phyloP scores from a whole-genome alignment of 2,888 invertebrate genomes.

The Podotricha telesiphe region DNA sequence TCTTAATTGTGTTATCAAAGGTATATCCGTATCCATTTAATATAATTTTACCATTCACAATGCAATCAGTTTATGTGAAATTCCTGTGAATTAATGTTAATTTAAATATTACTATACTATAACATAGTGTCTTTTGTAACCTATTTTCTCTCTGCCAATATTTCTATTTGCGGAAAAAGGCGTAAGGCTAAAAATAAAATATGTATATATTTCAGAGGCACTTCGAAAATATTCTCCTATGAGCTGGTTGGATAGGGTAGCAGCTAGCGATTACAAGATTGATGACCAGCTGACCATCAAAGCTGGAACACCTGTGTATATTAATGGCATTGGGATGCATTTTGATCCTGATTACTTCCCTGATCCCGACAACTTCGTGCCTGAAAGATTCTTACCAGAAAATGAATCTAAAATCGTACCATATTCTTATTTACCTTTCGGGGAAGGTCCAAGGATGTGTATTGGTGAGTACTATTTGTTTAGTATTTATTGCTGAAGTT shows the following conservation, averaged over 20 bases:
- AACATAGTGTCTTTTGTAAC: no score
- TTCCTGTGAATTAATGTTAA: no score
- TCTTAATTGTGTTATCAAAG: conserved; percentile 56
- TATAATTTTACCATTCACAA: no score
- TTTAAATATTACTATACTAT: no score
- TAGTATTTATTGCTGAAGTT: background rate
- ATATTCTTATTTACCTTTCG: conserved; percentile 74
- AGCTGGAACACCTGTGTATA: conserved; percentile 54
- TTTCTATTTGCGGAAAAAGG: no score
- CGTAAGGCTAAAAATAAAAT: no score
- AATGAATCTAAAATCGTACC: conserved; percentile 65
- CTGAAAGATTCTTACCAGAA: conserved; percentile 80
- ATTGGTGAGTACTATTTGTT: conserved; percentile 65
- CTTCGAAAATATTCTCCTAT: conserved; percentile 61
- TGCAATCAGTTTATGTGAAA: no score
- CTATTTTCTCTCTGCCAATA: no score
- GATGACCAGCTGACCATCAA: conserved; percentile 57
- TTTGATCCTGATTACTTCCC: conserved; percentile 75
- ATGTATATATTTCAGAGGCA: conserved; percentile 49
- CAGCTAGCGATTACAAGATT: conserved; percentile 52
- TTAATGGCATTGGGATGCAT: conserved; percentile 56
- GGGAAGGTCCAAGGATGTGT: conserved; percentile 83
- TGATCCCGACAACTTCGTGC: conserved; percentile 79
- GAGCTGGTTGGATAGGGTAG: conserved; percentile 61
- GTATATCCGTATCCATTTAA: no score